Percentiles rank a stretch among this genome's conserved stretches.
Conservation (phyloP, 2,888 invertebrate genomes). For the Chromoteleia sp. region DNA sequence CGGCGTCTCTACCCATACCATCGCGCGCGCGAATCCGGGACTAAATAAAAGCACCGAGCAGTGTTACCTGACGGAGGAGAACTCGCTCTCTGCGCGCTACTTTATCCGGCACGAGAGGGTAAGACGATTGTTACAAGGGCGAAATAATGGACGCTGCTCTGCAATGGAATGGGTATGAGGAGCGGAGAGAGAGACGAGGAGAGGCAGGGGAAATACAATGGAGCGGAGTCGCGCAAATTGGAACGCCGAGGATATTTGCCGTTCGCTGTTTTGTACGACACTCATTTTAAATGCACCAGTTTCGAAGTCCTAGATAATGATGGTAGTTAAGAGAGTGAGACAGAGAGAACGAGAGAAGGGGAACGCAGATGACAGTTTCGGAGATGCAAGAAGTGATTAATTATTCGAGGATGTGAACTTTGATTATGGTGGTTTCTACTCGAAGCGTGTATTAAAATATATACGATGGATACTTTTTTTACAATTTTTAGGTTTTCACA, state of each 20-base stretch:
- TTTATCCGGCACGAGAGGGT: conserved; percentile 67
- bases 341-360: not conserved
- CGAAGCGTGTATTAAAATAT: too few species aligned
- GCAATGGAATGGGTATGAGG: conserved; percentile 64
- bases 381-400: conserved; percentile 1
- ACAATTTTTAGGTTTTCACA: too few species aligned
- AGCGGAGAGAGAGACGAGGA: conserved; percentile 20
- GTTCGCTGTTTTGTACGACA: conserved; percentile 66
- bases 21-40: conserved; percentile 58
- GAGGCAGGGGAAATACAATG: conserved; percentile 37
- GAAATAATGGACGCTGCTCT: conserved; percentile 64
- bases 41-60: conserved; percentile 67
- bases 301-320: conserved; percentile 63
- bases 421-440: conserved; percentile 5
- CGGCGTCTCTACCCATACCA: conserved; percentile 60
- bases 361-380: conserved; percentile 36
- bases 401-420: conserved; percentile 31
- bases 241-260: conserved; percentile 67
- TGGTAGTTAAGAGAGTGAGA: conserved; percentile 26
- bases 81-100: conserved; percentile 60
- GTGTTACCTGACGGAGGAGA: conserved; percentile 67
- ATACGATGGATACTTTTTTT: too few species aligned
- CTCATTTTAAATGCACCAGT: conserved; percentile 68
- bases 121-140: conserved; percentile 70
- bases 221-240: conserved; percentile 67